Evolutionary conservation across 1,140 invertebrate genomes (phyloP), one percentile per base, ranked within the genome.

Genomic region (Drosophila jambulina): DNA sequence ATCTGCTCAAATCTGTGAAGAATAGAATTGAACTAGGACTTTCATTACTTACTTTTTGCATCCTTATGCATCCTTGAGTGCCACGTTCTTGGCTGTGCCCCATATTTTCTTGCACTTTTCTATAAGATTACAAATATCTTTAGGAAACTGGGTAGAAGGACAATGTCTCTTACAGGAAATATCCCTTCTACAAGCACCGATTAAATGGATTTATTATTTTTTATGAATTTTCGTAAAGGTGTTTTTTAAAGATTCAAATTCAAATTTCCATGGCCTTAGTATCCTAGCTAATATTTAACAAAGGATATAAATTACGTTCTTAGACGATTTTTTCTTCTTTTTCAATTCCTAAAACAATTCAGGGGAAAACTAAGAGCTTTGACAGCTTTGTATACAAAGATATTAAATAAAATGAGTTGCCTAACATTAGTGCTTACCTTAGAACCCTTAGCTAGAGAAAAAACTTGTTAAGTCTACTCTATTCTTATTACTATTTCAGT

Each of bases 171-270:
- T 23, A 21, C 3, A 21, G 4, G 4, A 51, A 19, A 19, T 19
- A 1, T 29, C 0, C 0, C 8, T 48, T 25, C 8, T 48, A 27
- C n/a, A 5, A 0, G 1, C 0, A 3, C 3, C 2, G 7, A 25
- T 1, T 8, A 10, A 25, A 17, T 3, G 23, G n/a, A n/a, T 4
- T 27, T n/a, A 38, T 7, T 7, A 2, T 5, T 17, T 38, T 38
- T 17, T 7, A n/a, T 17, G 15, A 2, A 38, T 15, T 38, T 7
- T 2, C 17, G 15, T 7, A 5, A 17, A 38, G 15, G 17, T 38
- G 9, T 29, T 1, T 29, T 29, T 8, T 29, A 29, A 0, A 29
- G 29, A 29, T 29, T 29, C 9, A 29, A 29, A 29, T 29, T 29
- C 27, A n/a, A n/a, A n/a, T n/a, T n/a, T n/a, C n/a, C n/a, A 29